phyloP scores from a whole-genome alignment of 2,113 vertebrate genomes.

The Coregonus clupeaformis region DNA sequence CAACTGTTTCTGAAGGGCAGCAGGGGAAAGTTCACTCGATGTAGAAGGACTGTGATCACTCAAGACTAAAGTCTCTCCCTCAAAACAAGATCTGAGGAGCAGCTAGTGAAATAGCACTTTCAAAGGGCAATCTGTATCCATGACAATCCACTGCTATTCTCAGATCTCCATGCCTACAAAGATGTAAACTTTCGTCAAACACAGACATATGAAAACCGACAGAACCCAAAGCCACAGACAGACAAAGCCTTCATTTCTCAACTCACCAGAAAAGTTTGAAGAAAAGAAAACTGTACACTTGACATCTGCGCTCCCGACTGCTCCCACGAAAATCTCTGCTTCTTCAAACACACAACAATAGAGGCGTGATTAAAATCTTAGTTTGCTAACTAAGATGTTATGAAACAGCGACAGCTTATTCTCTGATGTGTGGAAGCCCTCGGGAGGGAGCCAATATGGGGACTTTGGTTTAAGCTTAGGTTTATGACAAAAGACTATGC shows the following conservation, averaged over 20 bases:
- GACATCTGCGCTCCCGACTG: constrained; percentile 49
- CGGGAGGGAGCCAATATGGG: constrained; percentile 61
- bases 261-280: constrained; percentile 48
- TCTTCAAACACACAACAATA: constrained; percentile 56
- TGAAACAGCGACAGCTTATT: constrained; percentile 52
- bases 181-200: constrained; percentile 57
- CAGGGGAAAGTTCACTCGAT: neutral
- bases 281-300: constrained; percentile 53
- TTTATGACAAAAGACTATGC: constrained; percentile 2
- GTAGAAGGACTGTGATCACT: neutral
- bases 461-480: constrained; percentile 60
- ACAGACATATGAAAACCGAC: constrained; percentile 14
- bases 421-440: constrained; percentile 39
- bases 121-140: constrained; percentile 49
- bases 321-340: constrained; percentile 9
- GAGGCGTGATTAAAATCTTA: constrained; percentile 57
- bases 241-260: constrained; percentile 48
- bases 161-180: constrained; percentile 50
- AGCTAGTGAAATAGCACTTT: constrained; percentile 32
- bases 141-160: constrained; percentile 42
- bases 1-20: constrained; percentile 15
- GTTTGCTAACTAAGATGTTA: constrained; percentile 16
- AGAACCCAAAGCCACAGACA: neutral
- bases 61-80: neutral
- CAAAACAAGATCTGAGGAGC: constrained; percentile 38